Evolutionary conservation across 1,140 invertebrate species (phyloP).

Genomic region (Monomorium pharaonis): DNA sequence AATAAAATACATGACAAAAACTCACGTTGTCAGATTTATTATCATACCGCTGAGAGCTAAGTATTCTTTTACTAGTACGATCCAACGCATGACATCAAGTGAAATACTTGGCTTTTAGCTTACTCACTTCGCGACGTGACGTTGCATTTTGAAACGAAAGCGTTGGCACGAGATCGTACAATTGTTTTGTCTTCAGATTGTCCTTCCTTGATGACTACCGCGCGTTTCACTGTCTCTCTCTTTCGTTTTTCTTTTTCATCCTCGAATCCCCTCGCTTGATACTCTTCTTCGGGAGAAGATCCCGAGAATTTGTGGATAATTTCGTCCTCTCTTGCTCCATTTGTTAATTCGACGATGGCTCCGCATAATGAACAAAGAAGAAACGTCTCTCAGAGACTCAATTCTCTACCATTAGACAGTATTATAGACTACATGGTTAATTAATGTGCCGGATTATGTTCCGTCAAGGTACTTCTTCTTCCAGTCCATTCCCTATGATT

Average conservation of each 20-base stretch:
- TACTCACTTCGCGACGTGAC: slow-evolving; percentile 18
- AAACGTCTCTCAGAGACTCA: slow-evolving; percentile 33
- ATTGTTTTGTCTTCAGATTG: slow-evolving; percentile 51
- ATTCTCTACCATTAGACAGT: slow-evolving; percentile 72
- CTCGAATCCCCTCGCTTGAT: background rate
- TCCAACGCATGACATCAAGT: background rate
- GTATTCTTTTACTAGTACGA: slow-evolving; percentile 24
- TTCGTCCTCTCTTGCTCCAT: slow-evolving; percentile 23
- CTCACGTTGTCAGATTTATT: background rate
- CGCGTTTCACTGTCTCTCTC: background rate
- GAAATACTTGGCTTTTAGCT: slow-evolving; percentile 44
- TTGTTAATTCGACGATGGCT: slow-evolving; percentile 42
- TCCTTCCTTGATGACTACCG: slow-evolving; percentile 34
- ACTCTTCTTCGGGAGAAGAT: background rate
- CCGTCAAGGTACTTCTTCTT: slow-evolving; percentile 59
- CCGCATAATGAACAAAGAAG: slow-evolving; percentile 4
- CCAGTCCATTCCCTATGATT: slow-evolving; percentile 59
- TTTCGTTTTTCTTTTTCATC: slow-evolving; percentile 12
- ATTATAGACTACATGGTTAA: slow-evolving; percentile 83
- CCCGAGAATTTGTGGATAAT: background rate
- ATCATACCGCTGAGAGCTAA: background rate
- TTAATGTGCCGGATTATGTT: slow-evolving; percentile 80
- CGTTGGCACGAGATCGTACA: slow-evolving; percentile 24
- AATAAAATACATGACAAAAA: background rate
- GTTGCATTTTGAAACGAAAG: slow-evolving; percentile 10